Evolutionary conservation across 2,888 invertebrate species (phyloP).

Genomic region (Dione juno): DNA sequence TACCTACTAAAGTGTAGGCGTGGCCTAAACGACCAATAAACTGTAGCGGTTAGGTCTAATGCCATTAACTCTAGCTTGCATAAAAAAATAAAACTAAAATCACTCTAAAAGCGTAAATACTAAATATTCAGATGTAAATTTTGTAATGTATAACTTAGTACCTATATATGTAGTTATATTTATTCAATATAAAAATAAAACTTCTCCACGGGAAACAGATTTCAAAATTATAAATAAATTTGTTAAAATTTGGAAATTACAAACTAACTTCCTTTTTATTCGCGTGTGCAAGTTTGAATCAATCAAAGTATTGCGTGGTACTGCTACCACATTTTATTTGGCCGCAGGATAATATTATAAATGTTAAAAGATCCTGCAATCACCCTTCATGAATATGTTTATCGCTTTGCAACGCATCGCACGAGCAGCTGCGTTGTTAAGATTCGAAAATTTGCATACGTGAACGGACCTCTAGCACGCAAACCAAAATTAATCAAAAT

Average conservation of each 20-base stretch:
- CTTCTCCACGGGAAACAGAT: conserved; percentile 5
- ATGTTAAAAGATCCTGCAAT: conserved; percentile 44
- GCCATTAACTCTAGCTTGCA: conserved; percentile 29
- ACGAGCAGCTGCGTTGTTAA: conserved; percentile 66
- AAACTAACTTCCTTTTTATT: conserved; percentile 18
- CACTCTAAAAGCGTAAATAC: background rate
- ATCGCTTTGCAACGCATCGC: conserved; percentile 53
- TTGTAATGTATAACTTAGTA: background rate
- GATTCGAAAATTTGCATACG: conserved; percentile 69
- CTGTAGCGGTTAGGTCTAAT: conserved; percentile 47
- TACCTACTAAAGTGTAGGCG: conserved; percentile 51
- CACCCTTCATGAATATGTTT: conserved; percentile 60
- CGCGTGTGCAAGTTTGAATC: conserved; percentile 18
- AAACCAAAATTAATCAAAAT: conserved; percentile 45
- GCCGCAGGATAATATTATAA: conserved; percentile 45
- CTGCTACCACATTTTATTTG: conserved; percentile 48
- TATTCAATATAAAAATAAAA: no score
- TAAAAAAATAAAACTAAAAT: conserved; percentile 4
- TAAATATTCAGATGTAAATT: background rate
- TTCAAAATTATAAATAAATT: conserved; percentile 3
- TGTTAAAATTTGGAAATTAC: conserved; percentile 1
- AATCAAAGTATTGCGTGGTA: conserved; percentile 28
- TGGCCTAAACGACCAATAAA: conserved; percentile 59
- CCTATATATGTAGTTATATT: no score
- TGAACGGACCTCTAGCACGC: conserved; percentile 59